These are phyloP conservation scores for Tragelaphus scriptus DNA, from an alignment of 2,113 vertebrate species.

Conservation along the genomic window DNA sequence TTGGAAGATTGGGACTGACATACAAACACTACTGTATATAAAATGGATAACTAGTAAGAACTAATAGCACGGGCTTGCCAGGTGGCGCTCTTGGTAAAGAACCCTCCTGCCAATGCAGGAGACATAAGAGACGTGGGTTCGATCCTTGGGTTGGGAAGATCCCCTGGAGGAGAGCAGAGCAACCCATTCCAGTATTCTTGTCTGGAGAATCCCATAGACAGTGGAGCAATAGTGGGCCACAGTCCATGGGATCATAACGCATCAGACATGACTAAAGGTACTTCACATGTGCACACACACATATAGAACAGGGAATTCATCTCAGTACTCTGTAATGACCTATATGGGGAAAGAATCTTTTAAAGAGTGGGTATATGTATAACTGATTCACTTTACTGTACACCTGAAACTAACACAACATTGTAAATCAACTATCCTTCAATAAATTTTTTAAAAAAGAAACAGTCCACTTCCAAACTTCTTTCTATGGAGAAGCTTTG, in stretches of 20 bases:
- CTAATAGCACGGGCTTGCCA: neutral
- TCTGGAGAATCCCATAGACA: too few relatives aligned
- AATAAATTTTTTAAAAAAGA: neutral
- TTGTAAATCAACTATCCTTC: neutral
- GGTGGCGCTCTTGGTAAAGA: neutral
- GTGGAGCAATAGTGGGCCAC: too few relatives aligned
- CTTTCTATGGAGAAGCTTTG: neutral
- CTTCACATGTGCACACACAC: accelerated
- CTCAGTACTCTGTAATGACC: neutral
- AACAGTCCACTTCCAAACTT: neutral
- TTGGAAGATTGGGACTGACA: neutral
- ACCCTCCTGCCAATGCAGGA: neutral
- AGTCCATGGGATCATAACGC: too few relatives aligned
- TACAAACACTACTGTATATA: neutral
- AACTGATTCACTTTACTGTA: neutral
- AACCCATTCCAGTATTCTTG: too few relatives aligned
- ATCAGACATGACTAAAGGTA: too few relatives aligned
- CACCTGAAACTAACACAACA: neutral
- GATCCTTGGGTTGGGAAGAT: too few relatives aligned
- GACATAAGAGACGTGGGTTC: neutral
- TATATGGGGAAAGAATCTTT: neutral
- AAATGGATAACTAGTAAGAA: neutral
- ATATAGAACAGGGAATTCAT: neutral
- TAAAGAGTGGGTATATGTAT: neutral
- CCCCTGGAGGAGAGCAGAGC: too few relatives aligned